These are phyloP conservation scores for Oligia latruncula DNA, from an alignment of 2,888 invertebrate species.

Conservation along the genomic window DNA sequence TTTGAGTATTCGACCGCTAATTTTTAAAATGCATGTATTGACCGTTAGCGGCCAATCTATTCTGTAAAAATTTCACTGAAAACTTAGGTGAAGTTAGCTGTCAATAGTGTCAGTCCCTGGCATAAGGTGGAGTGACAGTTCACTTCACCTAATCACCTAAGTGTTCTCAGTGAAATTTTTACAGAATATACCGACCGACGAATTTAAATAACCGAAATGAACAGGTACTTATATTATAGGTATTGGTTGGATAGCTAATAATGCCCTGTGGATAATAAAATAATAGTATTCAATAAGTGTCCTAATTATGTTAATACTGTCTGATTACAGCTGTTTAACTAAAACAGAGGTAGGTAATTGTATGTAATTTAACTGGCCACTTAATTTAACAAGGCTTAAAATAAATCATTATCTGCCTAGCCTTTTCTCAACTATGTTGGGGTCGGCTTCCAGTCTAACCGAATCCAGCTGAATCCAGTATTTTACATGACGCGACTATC, in stretches of 20 bases:
- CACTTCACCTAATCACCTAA: not conserved
- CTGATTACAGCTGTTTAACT: slow-evolving; percentile 20
- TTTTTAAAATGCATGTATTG: not conserved
- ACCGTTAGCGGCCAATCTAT: not conserved
- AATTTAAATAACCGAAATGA: not conserved
- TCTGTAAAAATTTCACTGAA: not conserved
- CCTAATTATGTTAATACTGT: slow-evolving; percentile 7
- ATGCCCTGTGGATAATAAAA: not conserved
- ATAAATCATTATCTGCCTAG: not conserved
- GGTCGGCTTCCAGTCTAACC: too few species aligned
- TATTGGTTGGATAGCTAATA: not conserved
- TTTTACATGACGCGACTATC: too few species aligned
- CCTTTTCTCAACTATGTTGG: too few species aligned
- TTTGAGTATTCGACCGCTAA: not conserved
- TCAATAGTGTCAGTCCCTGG: not conserved
- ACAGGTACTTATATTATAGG: not conserved
- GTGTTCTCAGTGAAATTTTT: not conserved
- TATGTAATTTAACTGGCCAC: not conserved
- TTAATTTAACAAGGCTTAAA: slow-evolving; percentile 15
- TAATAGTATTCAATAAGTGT: slow-evolving; percentile 5
- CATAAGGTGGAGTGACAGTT: not conserved
- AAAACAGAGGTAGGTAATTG: not conserved
- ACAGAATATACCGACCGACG: not conserved
- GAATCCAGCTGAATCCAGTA: too few species aligned
- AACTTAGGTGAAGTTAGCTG: not conserved